These are phyloP conservation scores for Geopemphigus sp. DNA, from an alignment of 1,140 invertebrate species.

Conservation along the genomic window DNA sequence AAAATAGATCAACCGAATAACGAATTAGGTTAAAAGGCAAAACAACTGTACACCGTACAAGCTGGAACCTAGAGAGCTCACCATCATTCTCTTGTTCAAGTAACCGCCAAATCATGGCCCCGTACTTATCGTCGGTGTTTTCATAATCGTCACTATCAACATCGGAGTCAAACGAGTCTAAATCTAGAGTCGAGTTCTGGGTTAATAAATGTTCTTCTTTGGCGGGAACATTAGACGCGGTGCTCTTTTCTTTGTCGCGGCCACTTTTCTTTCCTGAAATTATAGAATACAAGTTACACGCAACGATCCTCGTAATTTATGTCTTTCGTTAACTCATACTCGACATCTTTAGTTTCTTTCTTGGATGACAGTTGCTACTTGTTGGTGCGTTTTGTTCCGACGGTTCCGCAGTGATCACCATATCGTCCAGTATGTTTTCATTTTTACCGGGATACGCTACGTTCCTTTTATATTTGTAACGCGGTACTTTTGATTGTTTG, in stretches of 20 bases:
- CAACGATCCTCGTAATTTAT: no score
- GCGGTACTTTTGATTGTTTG: background rate
- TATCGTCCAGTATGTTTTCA: conserved; percentile 2
- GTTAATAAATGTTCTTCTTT: no score
- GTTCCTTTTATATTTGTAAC: conserved; percentile 8
- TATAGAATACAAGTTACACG: no score
- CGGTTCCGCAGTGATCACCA: background rate
- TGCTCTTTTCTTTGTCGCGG: background rate
- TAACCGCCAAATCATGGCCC: background rate
- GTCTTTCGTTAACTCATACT: background rate
- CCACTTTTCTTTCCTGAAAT: background rate
- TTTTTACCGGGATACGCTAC: conserved; percentile 18
- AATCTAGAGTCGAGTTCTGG: background rate
- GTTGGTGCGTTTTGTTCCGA: no score
- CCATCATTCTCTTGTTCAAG: background rate
- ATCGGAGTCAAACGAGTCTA: background rate
- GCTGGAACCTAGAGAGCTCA: background rate
- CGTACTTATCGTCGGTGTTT: background rate
- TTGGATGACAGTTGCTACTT: background rate
- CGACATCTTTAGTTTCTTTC: background rate
- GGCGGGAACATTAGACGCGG: no score
- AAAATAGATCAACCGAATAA: no score
- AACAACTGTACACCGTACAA: background rate
- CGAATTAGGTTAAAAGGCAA: no score
- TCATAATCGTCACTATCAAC: background rate